Conservation (phyloP, 1,140 invertebrate species). For the Vanessa tameamea region DNA sequence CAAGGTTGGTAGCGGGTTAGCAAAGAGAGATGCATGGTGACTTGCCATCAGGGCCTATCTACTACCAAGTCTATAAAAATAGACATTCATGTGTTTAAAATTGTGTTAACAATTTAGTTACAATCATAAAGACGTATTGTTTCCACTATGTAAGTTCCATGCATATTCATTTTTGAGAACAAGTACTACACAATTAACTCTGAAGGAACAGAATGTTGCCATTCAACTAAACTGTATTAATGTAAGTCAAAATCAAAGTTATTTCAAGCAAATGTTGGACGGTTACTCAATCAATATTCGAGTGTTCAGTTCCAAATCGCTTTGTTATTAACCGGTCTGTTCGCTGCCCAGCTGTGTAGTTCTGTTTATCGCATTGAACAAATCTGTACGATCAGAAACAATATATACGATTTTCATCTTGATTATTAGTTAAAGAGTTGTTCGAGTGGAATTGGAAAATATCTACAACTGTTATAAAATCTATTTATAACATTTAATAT, state of each 20-base stretch:
- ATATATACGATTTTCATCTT: neutral
- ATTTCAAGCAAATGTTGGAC: slow-evolving; percentile 18
- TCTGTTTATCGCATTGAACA: neutral
- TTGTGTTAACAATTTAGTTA: no score
- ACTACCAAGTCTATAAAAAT: no score
- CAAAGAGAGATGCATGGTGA: no score
- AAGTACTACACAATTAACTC: neutral
- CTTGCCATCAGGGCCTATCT: no score
- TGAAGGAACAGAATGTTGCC: neutral
- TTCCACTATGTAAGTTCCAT: no score
- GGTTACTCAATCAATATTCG: slow-evolving; percentile 37
- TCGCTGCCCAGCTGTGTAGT: neutral
- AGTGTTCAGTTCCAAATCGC: slow-evolving; percentile 35
- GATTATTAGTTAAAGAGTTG: neutral
- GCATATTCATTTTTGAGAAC: neutral
- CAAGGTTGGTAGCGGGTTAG: no score
- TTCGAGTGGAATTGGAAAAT: neutral
- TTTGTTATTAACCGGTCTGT: slow-evolving; percentile 25
- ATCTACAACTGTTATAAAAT: no score
- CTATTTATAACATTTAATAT: no score
- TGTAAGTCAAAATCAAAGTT: slow-evolving; percentile 32
- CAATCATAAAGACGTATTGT: no score
- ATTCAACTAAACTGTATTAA: slow-evolving; percentile 15
- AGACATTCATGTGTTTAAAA: no score
- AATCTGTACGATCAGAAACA: neutral